Conservation (phyloP, 2,797 vertebrate species). For the Ceryle rudis region DNA sequence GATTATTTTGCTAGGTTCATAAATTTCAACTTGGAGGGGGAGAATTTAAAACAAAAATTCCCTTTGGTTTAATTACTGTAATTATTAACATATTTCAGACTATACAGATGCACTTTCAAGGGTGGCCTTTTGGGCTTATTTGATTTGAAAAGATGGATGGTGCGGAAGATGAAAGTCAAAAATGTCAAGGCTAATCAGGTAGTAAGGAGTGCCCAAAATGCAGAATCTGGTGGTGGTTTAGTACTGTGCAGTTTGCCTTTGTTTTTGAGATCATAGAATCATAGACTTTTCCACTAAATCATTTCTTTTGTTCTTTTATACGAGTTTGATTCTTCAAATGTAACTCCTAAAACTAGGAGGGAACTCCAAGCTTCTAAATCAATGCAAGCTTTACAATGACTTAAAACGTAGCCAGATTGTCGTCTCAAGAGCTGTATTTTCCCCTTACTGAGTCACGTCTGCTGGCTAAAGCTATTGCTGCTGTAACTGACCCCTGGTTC, state of each 20-base stretch:
- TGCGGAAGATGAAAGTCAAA: constrained; percentile 88
- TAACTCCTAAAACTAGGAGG: not conserved
- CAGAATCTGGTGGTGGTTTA: not conserved
- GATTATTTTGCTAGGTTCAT: constrained; percentile 56
- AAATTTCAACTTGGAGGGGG: constrained; percentile 47
- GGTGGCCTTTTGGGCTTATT: constrained; percentile 90
- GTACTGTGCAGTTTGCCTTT: not conserved
- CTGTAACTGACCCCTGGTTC: not conserved
- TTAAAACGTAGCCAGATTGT: not conserved
- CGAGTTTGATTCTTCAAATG: not conserved
- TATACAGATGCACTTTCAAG: constrained; percentile 87
- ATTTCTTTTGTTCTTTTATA: not conserved
- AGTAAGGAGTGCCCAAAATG: constrained; percentile 79
- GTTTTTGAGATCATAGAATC: not conserved
- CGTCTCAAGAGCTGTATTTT: not conserved
- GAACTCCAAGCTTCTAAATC: not conserved
- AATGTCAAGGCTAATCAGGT: constrained; percentile 85
- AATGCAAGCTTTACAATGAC: not conserved
- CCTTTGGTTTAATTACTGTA: constrained; percentile 95
- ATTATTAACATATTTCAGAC: constrained; percentile 91
- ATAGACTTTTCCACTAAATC: not conserved
- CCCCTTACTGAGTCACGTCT: not conserved
- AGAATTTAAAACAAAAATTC: constrained; percentile 77
- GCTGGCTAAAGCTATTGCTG: not conserved
- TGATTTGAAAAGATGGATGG: constrained; percentile 84